Percentiles rank a stretch among this genome's conserved stretches.
These are phyloP conservation scores for Pteronotus mesoamericanus DNA, from an alignment of 2,797 vertebrate species.

Conservation along the genomic window DNA sequence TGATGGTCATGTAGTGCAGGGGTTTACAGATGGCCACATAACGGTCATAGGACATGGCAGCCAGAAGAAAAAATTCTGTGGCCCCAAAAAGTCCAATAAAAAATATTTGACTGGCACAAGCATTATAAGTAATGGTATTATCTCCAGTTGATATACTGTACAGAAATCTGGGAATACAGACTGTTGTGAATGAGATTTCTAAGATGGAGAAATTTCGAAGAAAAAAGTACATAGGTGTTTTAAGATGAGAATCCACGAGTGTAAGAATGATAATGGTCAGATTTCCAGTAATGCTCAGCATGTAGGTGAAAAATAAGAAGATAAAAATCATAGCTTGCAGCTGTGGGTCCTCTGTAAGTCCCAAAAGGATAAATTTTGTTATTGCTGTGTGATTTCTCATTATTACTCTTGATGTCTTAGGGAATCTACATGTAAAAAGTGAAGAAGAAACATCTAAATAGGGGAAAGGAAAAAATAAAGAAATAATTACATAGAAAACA, in stretches of 20 bases:
- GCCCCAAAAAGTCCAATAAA: constrained; percentile 32
- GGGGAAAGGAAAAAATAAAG: background rate
- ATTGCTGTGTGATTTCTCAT: constrained; percentile 36
- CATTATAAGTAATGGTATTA: constrained; percentile 24
- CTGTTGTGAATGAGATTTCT: constrained; percentile 46
- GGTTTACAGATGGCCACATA: constrained; percentile 12
- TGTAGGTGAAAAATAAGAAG: constrained; percentile 29
- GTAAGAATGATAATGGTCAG: constrained; percentile 10
- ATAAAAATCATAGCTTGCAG: constrained; percentile 15
- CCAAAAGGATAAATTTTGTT: constrained; percentile 31
- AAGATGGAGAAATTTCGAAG: constrained; percentile 47
- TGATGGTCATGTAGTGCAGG: constrained; percentile 15
- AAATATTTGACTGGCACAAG: constrained; percentile 44
- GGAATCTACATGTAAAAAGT: background rate
- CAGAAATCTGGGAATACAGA: constrained; percentile 36
- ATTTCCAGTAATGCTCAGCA: constrained; percentile 12
- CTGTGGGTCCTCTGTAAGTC: background rate
- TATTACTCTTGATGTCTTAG: background rate
- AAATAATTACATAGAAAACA: background rate
- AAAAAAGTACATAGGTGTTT: constrained; percentile 48
- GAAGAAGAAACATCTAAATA: background rate
- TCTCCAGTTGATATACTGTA: background rate
- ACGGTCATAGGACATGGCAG: constrained; percentile 16
- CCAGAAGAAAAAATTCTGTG: constrained; percentile 42
- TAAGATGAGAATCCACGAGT: background rate